A percentile compares a stretch with the other conserved stretches of the same genome.
phyloP scores from a whole-genome alignment of 1,140 invertebrate genomes.

The Papilio xuthus region DNA sequence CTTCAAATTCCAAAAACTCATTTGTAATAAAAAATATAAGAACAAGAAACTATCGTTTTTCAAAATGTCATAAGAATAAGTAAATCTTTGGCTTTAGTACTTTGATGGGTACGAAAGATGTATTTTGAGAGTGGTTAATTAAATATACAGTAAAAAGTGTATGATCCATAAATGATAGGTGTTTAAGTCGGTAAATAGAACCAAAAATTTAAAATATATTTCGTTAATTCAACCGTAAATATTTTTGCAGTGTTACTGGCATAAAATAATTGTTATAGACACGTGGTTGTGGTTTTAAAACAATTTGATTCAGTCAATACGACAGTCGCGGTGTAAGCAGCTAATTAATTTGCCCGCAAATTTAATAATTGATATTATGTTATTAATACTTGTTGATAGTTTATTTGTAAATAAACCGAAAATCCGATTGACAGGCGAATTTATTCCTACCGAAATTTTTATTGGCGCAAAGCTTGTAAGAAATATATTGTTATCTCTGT shows the following conservation, averaged over 20 bases:
- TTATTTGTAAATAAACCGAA: background rate
- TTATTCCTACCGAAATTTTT: too few relatives aligned
- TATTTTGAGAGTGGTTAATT: background rate
- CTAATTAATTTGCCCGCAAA: constrained; percentile 1
- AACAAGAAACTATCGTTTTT: background rate
- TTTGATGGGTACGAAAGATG: background rate
- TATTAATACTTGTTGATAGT: constrained; percentile 10
- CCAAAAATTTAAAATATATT: too few relatives aligned
- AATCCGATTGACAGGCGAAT: background rate
- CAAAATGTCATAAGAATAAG: background rate
- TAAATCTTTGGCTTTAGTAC: background rate
- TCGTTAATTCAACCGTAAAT: background rate
- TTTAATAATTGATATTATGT: constrained; percentile 7
- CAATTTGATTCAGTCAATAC: constrained; percentile 24
- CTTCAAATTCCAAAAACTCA: background rate
- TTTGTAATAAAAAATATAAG: background rate
- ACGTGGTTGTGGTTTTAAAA: constrained; percentile 23
- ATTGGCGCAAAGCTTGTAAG: background rate
- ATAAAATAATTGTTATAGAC: background rate
- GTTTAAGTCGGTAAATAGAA: background rate
- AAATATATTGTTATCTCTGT: too few relatives aligned
- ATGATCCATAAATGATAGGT: too few relatives aligned
- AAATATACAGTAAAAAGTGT: background rate
- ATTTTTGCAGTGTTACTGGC: background rate
- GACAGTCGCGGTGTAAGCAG: background rate